Base-by-base conservation (phyloP, 2,888 invertebrate species). In the Candidula unifasciata region DNA sequence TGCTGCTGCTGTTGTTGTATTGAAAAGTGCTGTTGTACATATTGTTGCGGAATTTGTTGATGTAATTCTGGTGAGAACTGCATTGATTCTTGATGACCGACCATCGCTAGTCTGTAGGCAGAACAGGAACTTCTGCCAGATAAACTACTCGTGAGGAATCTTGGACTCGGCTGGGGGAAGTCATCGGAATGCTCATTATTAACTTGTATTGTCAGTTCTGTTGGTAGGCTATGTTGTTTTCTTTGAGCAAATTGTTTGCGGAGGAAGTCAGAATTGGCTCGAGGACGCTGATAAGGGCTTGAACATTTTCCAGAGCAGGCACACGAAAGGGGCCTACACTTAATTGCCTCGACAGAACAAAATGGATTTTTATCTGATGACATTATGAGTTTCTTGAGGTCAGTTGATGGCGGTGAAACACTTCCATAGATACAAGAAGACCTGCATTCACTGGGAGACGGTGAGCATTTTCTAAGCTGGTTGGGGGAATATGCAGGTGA, bases 221-320 rank as follows among this genome's bases (percentile, higher is more conserved):
- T 33, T n/a, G 83, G 83, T 2, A 79, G 73, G 44, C 79, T 84
- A 60, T 60, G 30, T 21, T 71, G 35, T 27, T 79, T 84, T 27
- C 24, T 52, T 60, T 69, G 68, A 24, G 71, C 2, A 30, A 80
- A 73, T 33, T 71, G 79, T 37, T 52, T 77, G 16, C 83, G 71
- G n/a, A 64, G 5, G 18, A 84, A 73, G 44, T 84, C 79, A 0
- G 83, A 77, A 18, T 57, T 79, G 16, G 73, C 33, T 16, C 83
- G 30, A 54, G 54, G 57, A 10, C 82, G 54, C 30, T 82, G 82
- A 30, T 82, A 82, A 27, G 82, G 82, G 37, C 82, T 82, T n/a
- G 74, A 73, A 21, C 64, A 37, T 54, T 35, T 24, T 8, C 18
- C n/a, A 64, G 74, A 24, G 33, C 18, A 6, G 16, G 52, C 82